Base-by-base conservation (phyloP, 2,113 vertebrate species). In the Catharus bicknelli region DNA sequence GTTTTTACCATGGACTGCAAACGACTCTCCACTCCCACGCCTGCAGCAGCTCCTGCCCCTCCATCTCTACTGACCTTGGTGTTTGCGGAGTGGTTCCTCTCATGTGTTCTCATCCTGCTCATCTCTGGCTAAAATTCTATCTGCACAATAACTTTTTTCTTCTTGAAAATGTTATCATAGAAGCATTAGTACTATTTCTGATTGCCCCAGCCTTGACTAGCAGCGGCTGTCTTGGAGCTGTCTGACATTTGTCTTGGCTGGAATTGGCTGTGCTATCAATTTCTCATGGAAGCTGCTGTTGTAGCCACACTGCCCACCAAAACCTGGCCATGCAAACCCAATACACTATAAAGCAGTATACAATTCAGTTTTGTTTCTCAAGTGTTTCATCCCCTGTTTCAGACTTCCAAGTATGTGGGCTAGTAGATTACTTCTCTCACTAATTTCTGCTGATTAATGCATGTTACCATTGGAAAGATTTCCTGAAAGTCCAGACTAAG, bases 171-270 rank as follows among this genome's bases (percentile, higher is more conserved):
- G 42, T 48, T 64, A 23, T 57, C 10, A 16, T 15, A 34, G 36
- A 19, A 43, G 42, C 1, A 1, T 64, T 74, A 25, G 9, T 42
- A 25, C 23, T 12, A 25, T 42, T 74, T 66, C 23, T 66, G 34
- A 42, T 30, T 42, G 29, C 42, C 8, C 50, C 16, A 42, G 42
- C 10, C 34, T 57, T 48, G 34, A 55, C 34, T 19, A 84, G 34
- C 23, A 19, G 34, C 30, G 29, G 34, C 34, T 0, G 0, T 74
- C 10, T 57, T 66, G 42, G 19, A 57, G 8, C 19, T 0, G 0
- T 8, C 34, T 48, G 34, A 29, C 15, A n/a, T 22, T 38, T n/a
- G 58, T 4, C 22, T n/a, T 27, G 47, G 15, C 27, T 47, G 42
- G 29, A 48, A 22, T 32, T 57, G 34, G 42, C 40, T 12, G 34